Base-by-base conservation (phyloP, 2,797 vertebrate genomes). In the Setipinna tenuifilis region DNA sequence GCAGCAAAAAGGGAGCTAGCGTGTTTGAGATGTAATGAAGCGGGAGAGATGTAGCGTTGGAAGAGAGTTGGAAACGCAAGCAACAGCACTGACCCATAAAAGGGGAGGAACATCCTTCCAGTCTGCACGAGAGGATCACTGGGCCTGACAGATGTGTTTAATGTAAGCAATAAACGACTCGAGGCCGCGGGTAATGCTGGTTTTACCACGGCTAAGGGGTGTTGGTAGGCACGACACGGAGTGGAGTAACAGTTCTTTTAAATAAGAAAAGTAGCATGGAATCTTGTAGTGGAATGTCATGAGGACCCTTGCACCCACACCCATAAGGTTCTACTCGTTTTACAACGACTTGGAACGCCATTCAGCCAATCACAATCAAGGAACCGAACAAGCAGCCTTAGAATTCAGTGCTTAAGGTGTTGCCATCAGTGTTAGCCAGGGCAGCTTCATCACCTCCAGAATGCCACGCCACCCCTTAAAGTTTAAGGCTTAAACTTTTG, bases 401-500 rank as follows among this genome's bases (percentile, higher is more conserved):
- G 23, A 59, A 46, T 85, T 62, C 81, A 41, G 25, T 44, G 19
- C 71, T 83, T 83, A 83, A 86, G 61, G 65, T 75, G 35, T 57
- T 61, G 2, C 35, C 41, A 80, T 83, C 48, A 0, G 25, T 87
- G 83, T 86, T 68, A 54, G 35, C 31, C 35, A 78, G 71, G 6
- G 3, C 17, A 7, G 17, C 17, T 78, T 78, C 11, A 44, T 78
- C 31, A 10, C 31, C 35, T 21, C 19, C 31, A 19, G 41, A 2
- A 35, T 21, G 35, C 71, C 35, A 21, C 7, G 14, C 65, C 62
- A 1, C 23, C 9, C 0, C 28, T 31, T 44, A 21, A 54, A 41
- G 35, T 41, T n/a, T n/a, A n/a, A n/a, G n/a, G n/a, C n/a, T n/a
- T n/a, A 75, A 85, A 41, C 81, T 28, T 71, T 81, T 90, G 89